Conservation (phyloP, 2,888 invertebrate genomes). For the Acleris cristana region DNA sequence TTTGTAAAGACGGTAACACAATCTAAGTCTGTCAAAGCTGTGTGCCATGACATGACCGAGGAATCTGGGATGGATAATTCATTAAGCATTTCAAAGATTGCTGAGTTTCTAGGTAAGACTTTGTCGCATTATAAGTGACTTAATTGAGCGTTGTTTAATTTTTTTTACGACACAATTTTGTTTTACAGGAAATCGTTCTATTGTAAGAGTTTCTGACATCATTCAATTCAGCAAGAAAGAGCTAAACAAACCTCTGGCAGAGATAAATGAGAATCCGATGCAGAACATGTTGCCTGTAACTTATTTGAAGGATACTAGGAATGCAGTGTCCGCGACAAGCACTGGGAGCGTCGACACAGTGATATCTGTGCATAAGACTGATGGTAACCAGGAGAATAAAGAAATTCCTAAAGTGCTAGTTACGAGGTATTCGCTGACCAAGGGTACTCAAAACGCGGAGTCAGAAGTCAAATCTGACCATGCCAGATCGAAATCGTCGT, state of each 20-base stretch:
- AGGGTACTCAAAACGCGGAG: conserved; percentile 36
- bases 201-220: conserved; percentile 68
- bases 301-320: conserved; percentile 60
- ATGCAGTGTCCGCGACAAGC: conserved; percentile 62
- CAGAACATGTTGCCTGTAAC: conserved; percentile 55
- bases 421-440: conserved; percentile 46
- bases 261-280: conserved; percentile 48
- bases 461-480: conserved; percentile 43
- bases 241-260: conserved; percentile 59
- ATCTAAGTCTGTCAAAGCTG: conserved; percentile 51
- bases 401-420: conserved; percentile 56
- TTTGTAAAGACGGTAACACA: conserved; percentile 59
- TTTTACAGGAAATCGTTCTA: conserved; percentile 68
- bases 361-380: conserved; percentile 57
- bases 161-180: background rate
- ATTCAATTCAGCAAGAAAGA: conserved; percentile 59
- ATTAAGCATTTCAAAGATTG: conserved; percentile 72
- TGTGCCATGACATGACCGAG: conserved; percentile 60
- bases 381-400: conserved; percentile 46
- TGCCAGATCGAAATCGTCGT: conserved; percentile 65
- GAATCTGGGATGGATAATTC: conserved; percentile 63
- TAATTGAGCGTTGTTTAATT: too few relatives aligned
- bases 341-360: conserved; percentile 66
- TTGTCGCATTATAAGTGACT: too few relatives aligned
- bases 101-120: conserved; percentile 68